Conservation (phyloP, 2,113 vertebrate genomes). For the Siniperca chuatsi region DNA sequence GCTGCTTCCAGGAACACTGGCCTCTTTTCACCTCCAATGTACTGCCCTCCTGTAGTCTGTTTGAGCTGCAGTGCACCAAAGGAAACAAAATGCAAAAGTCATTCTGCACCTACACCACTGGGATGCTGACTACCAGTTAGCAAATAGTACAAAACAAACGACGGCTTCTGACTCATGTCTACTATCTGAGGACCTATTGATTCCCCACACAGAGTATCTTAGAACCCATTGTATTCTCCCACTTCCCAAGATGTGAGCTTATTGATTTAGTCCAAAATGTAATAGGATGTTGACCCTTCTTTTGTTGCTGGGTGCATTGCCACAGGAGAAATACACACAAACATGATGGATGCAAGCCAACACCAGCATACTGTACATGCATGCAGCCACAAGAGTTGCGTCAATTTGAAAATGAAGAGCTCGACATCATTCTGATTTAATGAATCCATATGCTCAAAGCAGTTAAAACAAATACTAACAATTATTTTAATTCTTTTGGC, state of each 20-base stretch:
- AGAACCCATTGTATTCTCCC: not conserved
- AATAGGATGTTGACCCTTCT: not conserved
- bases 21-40: slow-evolving; percentile 50
- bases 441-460: not conserved
- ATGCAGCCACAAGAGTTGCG: not conserved
- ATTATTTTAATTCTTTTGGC: not conserved
- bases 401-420: not conserved
- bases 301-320: not conserved
- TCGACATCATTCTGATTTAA: not conserved
- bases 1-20: slow-evolving; percentile 49
- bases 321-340: slow-evolving; percentile 1
- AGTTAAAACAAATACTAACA: not conserved
- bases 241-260: slow-evolving; percentile 19
- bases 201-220: slow-evolving; percentile 7
- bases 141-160: not conserved
- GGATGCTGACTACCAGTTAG: not conserved
- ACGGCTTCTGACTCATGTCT: not conserved
- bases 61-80: slow-evolving; percentile 53
- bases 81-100: slow-evolving; percentile 15
- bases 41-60: slow-evolving; percentile 41
- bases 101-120: not conserved
- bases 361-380: not conserved
- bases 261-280: slow-evolving; percentile 22
- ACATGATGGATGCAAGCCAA: not conserved
- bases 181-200: not conserved